Percentiles rank a stretch among this genome's conserved stretches.
These are phyloP conservation scores for Cancer borealis DNA, from an alignment of 2,888 invertebrate species.

Conservation along the genomic window DNA sequence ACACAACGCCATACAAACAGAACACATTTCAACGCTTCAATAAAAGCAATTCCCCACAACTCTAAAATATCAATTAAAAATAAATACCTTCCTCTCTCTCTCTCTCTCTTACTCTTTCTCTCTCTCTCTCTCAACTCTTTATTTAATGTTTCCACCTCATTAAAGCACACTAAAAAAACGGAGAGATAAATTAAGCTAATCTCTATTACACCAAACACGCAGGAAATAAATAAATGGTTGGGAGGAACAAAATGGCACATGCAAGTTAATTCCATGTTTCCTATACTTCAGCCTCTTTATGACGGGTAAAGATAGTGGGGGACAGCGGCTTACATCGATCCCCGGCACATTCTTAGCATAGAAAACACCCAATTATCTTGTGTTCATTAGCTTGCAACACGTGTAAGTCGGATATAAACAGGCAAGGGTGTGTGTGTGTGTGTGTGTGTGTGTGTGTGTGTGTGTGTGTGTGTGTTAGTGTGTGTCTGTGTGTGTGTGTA, in stretches of 20 bases:
- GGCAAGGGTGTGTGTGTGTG: background rate
- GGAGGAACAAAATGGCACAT: background rate
- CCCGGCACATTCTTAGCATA: background rate
- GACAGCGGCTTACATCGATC: background rate
- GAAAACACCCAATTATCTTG: background rate
- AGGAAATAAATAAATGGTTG: background rate
- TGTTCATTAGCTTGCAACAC: constrained; percentile 13
- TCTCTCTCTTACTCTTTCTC: background rate
- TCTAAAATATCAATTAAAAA: background rate
- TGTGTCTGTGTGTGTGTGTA: constrained; percentile 28
- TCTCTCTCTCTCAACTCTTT: background rate
- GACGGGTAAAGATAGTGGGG: background rate
- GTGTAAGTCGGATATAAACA: background rate
- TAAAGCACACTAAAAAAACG: background rate
- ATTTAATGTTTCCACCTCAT: background rate
- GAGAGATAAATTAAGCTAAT: constrained; percentile 14
- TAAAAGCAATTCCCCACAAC: background rate
- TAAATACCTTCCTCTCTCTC: background rate
- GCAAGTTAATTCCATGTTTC: background rate
- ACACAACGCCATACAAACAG: background rate
- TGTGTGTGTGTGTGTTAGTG: constrained; percentile 22
- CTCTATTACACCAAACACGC: background rate
- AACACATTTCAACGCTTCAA: background rate
- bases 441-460: constrained; percentile 17
- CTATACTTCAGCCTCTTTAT: background rate